Evolutionary conservation across 2,888 invertebrate genomes (phyloP).

Genomic region (Drosophila maculinotata): DNA sequence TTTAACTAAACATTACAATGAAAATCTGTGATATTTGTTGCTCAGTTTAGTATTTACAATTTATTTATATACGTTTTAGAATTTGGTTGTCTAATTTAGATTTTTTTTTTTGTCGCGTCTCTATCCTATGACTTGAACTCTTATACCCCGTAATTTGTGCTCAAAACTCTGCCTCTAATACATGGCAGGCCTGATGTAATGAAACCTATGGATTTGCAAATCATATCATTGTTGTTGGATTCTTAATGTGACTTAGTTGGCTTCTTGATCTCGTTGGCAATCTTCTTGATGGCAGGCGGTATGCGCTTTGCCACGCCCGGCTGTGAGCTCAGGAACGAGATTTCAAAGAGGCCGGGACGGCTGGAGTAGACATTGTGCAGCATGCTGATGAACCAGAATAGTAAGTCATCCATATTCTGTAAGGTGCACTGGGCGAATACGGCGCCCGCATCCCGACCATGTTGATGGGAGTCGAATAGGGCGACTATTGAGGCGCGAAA

Average conservation of each 20-base stretch:
- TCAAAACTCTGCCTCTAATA: not conserved
- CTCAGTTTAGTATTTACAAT: conserved; percentile 6
- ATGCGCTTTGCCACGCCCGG: conserved; percentile 72
- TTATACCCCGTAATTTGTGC: conserved; percentile 15
- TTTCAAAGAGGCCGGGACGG: conserved; percentile 76
- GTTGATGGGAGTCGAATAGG: conserved; percentile 81
- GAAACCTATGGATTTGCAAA: not conserved
- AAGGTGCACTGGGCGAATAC: conserved; percentile 77
- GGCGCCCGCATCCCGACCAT: conserved; percentile 77
- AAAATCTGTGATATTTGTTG: no score
- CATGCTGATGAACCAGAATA: conserved; percentile 80
- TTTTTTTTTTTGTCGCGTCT: conserved; percentile 14
- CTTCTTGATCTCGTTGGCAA: conserved; percentile 67
- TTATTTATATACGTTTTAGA: conserved; percentile 15
- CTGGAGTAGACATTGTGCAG: conserved; percentile 76
- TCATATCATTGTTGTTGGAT: not conserved
- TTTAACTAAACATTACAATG: no score
- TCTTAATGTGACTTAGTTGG: conserved; percentile 37
- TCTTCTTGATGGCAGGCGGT: conserved; percentile 69
- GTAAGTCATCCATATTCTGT: conserved; percentile 70
- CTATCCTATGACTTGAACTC: conserved; percentile 5
- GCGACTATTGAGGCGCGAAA: conserved; percentile 74
- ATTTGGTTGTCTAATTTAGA: conserved; percentile 18
- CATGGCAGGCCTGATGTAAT: conserved; percentile 6
- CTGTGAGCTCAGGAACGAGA: conserved; percentile 78